Percentiles rank a stretch among this genome's conserved stretches.
Conservation (phyloP, 2,113 vertebrate species). For the Sphaerodactylus townsendi region DNA sequence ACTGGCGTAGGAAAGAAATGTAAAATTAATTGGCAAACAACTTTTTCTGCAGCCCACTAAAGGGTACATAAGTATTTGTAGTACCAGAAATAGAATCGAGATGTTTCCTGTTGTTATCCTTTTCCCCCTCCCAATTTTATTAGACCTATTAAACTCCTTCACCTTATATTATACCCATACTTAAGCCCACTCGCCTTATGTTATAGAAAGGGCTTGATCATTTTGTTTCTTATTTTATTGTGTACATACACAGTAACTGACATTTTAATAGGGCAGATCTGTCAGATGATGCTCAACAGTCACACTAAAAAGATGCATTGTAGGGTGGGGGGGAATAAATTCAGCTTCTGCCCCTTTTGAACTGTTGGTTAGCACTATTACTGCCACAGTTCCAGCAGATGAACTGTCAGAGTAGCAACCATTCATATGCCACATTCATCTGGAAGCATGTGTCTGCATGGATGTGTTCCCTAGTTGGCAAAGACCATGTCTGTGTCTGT, state of each 20-base stretch:
- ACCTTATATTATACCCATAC: neutral
- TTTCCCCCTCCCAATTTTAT: neutral
- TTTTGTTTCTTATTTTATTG: neutral
- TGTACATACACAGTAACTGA: too few species aligned
- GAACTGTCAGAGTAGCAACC: neutral
- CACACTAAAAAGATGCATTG: neutral
- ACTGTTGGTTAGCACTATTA: neutral
- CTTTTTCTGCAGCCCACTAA: neutral
- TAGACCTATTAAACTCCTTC: neutral
- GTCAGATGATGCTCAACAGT: neutral
- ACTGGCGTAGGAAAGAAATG: neutral
- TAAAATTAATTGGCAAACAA: neutral
- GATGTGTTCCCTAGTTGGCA: too few species aligned
- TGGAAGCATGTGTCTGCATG: too few species aligned
- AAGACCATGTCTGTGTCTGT: too few species aligned
- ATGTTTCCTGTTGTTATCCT: neutral
- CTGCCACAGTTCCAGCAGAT: neutral
- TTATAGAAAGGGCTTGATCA: neutral
- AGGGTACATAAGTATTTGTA: accelerated
- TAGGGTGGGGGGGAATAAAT: neutral
- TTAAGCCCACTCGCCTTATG: neutral
- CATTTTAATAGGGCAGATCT: neutral
- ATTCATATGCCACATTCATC: too few species aligned
- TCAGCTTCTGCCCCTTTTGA: neutral
- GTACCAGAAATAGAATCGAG: neutral